Evolutionary conservation across 1,140 invertebrate genomes (phyloP).

Genomic region (Halesus radiatus): DNA sequence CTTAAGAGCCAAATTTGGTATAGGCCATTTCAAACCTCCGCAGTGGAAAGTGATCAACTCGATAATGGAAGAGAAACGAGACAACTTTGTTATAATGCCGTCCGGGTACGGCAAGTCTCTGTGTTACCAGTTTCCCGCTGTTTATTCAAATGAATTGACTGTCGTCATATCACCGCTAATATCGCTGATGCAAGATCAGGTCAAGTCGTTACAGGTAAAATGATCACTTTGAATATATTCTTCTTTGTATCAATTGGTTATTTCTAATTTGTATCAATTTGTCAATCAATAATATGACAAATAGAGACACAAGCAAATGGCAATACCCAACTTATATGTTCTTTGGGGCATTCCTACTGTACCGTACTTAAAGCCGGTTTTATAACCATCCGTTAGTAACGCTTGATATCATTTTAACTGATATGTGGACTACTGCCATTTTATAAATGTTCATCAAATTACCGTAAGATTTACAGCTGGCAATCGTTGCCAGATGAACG

Average conservation of each 20-base stretch:
- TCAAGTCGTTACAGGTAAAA: slow-evolving; percentile 60
- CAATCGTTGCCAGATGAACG: too few relatives aligned
- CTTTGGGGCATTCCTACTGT: too few relatives aligned
- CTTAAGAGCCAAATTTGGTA: slow-evolving; percentile 70
- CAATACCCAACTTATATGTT: too few relatives aligned
- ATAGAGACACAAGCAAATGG: too few relatives aligned
- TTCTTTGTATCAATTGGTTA: not conserved
- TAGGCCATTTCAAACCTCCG: slow-evolving; percentile 72
- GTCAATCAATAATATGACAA: too few relatives aligned
- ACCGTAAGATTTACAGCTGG: too few relatives aligned
- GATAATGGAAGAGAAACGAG: slow-evolving; percentile 70
- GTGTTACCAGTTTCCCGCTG: slow-evolving; percentile 86
- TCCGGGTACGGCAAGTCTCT: slow-evolving; percentile 86
- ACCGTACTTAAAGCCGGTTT: too few relatives aligned
- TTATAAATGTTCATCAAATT: too few relatives aligned
- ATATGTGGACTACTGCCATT: too few relatives aligned
- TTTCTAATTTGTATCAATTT: not conserved
- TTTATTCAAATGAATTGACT: slow-evolving; percentile 74
- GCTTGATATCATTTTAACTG: too few relatives aligned
- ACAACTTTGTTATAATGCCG: slow-evolving; percentile 67
- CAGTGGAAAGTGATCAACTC: slow-evolving; percentile 78
- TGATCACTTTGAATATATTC: not conserved
- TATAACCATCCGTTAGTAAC: too few relatives aligned
- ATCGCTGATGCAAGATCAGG: slow-evolving; percentile 86
- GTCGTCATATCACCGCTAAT: slow-evolving; percentile 88